Base-by-base conservation (phyloP, 1,140 invertebrate species). In the Zeugodacus cucurbitae region DNA sequence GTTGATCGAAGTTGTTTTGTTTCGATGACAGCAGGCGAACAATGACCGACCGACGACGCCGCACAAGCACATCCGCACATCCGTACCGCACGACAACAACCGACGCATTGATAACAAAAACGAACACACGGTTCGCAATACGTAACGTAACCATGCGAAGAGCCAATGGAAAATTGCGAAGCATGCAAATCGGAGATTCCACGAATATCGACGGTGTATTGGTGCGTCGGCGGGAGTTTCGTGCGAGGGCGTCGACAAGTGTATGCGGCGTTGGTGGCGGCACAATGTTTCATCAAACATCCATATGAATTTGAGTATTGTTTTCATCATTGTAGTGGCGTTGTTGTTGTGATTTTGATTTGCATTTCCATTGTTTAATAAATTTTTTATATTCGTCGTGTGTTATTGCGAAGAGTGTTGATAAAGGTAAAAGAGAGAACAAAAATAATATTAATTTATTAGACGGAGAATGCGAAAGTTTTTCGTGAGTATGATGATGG, bases 71-170 rank as follows among this genome's bases (percentile, higher is more conserved):
- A 82, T 41, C 74, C 74, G 44, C 74, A 82, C 74, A 82, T 41
- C 74, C 74, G 74, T 48, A 82, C 22, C 41, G 41, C n/a, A 54
- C 74, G 41, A 48, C 37, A 48, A 82, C 74, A 82, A 82, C 37
- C 74, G 44, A 82, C 44, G 74, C 74, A 82, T 82, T 82, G 74
- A 82, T 82, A 82, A 82, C 74, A 82, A 41, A 82, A 48, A 82
- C 37, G n/a, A 82, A 14, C 41, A 82, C 48, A 82, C n/a, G 41
- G 58, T 62, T 62, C 22, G n/a, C 34, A n/a, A n/a, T 32, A 41
- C 67, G 32, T 70, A 70, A 34, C 64, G 8, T 14, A 32, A 34
- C 64, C 29, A 11, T 4, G 64, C 64, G 64, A 34, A 17, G 22
- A n/a, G 64, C 2, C 14, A 67, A 67, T 67, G 62, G 29, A 62